A percentile compares a stretch with the other conserved stretches of the same genome.
Conservation (phyloP, 1,140 invertebrate genomes). For the Branchinecta lynchi region DNA sequence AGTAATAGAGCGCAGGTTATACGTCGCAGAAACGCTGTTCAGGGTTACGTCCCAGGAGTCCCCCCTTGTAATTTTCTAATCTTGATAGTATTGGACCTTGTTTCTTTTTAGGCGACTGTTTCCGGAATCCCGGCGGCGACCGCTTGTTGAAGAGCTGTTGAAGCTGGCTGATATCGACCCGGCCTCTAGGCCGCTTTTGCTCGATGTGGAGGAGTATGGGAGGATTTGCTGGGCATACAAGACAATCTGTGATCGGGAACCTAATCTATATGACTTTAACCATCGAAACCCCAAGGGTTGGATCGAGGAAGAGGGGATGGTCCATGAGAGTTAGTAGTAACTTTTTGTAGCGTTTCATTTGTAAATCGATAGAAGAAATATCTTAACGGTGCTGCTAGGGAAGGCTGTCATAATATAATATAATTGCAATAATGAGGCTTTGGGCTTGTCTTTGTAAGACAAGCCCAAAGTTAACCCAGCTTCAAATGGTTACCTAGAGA, state of each 20-base stretch:
- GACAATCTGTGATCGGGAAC: constrained; percentile 48
- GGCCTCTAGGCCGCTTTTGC: constrained; percentile 44
- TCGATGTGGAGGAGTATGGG: constrained; percentile 61
- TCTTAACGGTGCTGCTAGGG: too few relatives aligned
- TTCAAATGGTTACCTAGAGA: too few relatives aligned
- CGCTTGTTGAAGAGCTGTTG: constrained; percentile 50
- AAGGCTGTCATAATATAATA: too few relatives aligned
- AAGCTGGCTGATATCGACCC: constrained; percentile 55
- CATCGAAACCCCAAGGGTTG: constrained; percentile 24
- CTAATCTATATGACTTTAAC: constrained; percentile 51
- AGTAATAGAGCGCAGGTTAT: too few relatives aligned
- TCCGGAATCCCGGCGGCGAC: constrained; percentile 46
- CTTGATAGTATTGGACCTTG: background rate
- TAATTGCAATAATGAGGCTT: too few relatives aligned
- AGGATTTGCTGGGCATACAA: constrained; percentile 59
- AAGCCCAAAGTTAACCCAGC: too few relatives aligned
- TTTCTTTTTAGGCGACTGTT: constrained; percentile 48
- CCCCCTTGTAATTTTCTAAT: too few relatives aligned
- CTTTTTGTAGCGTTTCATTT: background rate
- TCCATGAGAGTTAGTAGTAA: constrained; percentile 2
- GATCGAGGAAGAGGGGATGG: background rate
- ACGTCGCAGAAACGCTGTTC: too few relatives aligned
- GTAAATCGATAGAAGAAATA: background rate
- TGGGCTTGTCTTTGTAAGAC: too few relatives aligned
- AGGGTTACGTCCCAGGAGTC: too few relatives aligned